Base-by-base conservation (phyloP, 2,113 vertebrate species). In the Gasterosteus nipponicus region DNA sequence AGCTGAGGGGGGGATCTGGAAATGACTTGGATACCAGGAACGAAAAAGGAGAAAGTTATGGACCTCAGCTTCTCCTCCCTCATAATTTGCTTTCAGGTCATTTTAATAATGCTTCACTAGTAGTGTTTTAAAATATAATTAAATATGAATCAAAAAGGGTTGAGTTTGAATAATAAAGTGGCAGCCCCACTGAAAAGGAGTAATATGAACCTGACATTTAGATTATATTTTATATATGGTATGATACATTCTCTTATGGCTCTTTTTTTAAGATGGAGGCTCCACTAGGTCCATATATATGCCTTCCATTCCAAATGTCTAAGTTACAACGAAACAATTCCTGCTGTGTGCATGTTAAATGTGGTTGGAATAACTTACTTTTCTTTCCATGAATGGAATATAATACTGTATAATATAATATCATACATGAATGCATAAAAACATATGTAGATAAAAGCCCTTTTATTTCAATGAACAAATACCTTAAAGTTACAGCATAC, bases 131-230 rank as follows among this genome's bases (percentile, higher is more conserved):
- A 83, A 78, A 72, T 54, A 69, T 10, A 53, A 75, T 86, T 72
- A 78, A 75, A 86, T 75, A 82, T 86, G 10, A 75, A 82, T 82
- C 68, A 64, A 61, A 78, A 22, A 46, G 29, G 53, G 47, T 19
- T 41, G 46, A 46, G 47, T 71, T 53, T 35, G 54, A 62, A 60
- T 61, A 62, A 62, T 66, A 58, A 53, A 71, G 49, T 35, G 42
- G 14, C 19, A 2, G 10, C 49, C 31, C n/a, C 60, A n/a, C 72
- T 49, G 5, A 35, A 19, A 51, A n/a, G 29, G 6, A 12, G 10
- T 47, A 44, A 44, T n/a, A 41, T 11, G 44, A 7, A 33, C 22
- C 18, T 44, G 74, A 54, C 35, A 35, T 49, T 10, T 49, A 29
- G 16, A 19, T 49, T 33, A 22, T 29, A 16, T 60, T 18, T 59